Base-by-base conservation (phyloP, 2,797 vertebrate genomes). In the Cephalopachus bancanus region DNA sequence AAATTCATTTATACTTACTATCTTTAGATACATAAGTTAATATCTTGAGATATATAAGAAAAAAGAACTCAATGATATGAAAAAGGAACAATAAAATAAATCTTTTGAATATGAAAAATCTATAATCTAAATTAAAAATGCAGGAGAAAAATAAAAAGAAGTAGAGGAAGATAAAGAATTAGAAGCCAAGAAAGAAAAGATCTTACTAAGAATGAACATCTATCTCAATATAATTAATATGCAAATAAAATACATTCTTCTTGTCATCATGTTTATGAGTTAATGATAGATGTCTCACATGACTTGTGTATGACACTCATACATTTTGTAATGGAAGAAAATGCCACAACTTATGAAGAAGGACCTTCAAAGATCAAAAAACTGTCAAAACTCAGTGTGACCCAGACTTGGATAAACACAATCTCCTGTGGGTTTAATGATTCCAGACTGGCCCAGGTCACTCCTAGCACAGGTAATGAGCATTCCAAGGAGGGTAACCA, bases 241-340 rank as follows among this genome's bases (percentile, higher is more conserved):
- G n/a, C 15, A 89, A 80, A 92, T 24, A 81, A 87, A 67, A 93
- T 83, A 30, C 1, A 71, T 86, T 96, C n/a, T 20, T 30, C n/a
- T 71, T 83, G 0, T 30, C 88, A 76, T 62, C 7, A 5, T 59
- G 24, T 65, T 76, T 28, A 37, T 83, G n/a, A 84, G 28, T 65
- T 95, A 83, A 65, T 74, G 57, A 28, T 37, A 30, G 51, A 69
- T 80, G 71, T 76, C 7, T 28, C 7, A 20, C 2, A 59, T 89
- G 87, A 30, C 75, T 67, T 15, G 33, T 49, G 14, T 72, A 64
- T 28, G 33, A 53, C 15, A 64, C 3, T 24, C 15, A 59, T 72
- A 53, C 65, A 94, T 91, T 95, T 84, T 90, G 4, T 78, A 94
- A 9, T 22, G 60, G 44, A 92, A 93, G 24, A 93, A 80, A 81